Percentiles rank a stretch among this genome's conserved stretches.
Conservation (phyloP, 2,888 invertebrate genomes). For the Dynastes grantii region DNA sequence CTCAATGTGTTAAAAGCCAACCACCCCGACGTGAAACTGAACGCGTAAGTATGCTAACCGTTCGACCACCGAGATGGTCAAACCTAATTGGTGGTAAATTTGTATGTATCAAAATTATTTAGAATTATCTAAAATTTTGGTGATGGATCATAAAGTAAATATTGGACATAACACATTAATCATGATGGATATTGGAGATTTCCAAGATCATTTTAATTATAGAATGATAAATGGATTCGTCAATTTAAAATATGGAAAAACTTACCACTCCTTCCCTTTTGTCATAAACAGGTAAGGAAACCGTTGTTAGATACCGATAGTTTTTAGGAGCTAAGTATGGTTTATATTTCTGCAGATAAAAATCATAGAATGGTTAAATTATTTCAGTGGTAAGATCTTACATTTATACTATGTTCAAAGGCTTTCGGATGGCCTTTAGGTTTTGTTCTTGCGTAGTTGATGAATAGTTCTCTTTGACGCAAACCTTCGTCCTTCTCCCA, state of each 20-base stretch:
- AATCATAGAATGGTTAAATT: not conserved
- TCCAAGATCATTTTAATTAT: no score
- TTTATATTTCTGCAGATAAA: slow-evolving; percentile 72
- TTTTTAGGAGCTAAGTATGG: slow-evolving; percentile 74
- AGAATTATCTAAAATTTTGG: no score
- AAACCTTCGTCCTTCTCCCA: slow-evolving; percentile 90
- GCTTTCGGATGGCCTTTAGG: slow-evolving; percentile 16
- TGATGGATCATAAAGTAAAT: no score
- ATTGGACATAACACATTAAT: no score
- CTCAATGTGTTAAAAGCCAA: no score
- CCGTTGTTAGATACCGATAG: slow-evolving; percentile 91
- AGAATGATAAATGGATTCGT: no score
- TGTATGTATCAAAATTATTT: no score
- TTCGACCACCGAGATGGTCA: no score
- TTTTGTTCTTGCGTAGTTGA: slow-evolving; percentile 55
- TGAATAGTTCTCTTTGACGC: slow-evolving; percentile 80
- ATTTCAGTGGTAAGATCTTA: not conserved
- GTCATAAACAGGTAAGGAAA: slow-evolving; percentile 94
- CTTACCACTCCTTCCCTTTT: slow-evolving; percentile 85
- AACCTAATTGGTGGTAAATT: no score
- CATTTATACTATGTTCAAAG: not conserved
- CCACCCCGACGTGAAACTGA: no score
- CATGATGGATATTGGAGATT: no score
- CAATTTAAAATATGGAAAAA: slow-evolving; percentile 49
- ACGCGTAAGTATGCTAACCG: no score